phyloP scores from a whole-genome alignment of 2,888 invertebrate genomes.

The Diarsia brunnea region DNA sequence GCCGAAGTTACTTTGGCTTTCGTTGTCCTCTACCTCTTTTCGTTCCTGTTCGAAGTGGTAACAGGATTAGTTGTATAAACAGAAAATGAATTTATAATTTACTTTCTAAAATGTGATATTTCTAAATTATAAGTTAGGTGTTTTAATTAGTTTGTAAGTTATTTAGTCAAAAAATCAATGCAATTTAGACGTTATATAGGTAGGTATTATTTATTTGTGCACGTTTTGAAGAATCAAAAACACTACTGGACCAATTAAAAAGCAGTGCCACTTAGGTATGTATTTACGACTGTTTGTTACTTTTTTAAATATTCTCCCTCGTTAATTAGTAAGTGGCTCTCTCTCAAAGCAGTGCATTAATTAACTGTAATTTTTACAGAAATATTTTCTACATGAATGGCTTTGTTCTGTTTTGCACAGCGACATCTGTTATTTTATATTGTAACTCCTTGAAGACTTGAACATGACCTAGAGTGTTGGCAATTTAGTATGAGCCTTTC shows the following conservation, averaged over 20 bases:
- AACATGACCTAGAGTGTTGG: constrained; percentile 16
- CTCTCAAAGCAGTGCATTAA: background rate
- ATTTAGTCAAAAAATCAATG: constrained; percentile 85
- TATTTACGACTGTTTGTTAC: constrained; percentile 1
- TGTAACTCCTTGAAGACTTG: background rate
- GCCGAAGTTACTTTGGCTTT: constrained; percentile 88
- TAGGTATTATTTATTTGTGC: constrained; percentile 63
- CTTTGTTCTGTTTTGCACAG: background rate
- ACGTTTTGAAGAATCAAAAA: constrained; percentile 42
- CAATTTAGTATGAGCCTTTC: background rate
- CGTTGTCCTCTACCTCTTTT: constrained; percentile 86
- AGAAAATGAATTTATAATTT: constrained; percentile 65
- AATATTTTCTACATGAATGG: background rate
- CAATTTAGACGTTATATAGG: constrained; percentile 74
- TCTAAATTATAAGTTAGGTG: constrained; percentile 66
- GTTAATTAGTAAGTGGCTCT: background rate
- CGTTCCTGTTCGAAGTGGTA: constrained; percentile 87
- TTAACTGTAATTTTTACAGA: background rate
- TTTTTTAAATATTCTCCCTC: background rate
- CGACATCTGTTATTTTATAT: constrained; percentile 48
- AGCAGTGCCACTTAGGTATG: constrained; percentile 58
- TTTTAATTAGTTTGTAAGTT: constrained; percentile 75
- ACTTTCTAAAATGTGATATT: constrained; percentile 85
- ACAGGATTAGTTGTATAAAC: constrained; percentile 84
- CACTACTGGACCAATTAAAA: constrained; percentile 29